A percentile compares a stretch with the other conserved stretches of the same genome.
Conservation (phyloP, 2,113 vertebrate species). For the Cyrtonyx montezumae region DNA sequence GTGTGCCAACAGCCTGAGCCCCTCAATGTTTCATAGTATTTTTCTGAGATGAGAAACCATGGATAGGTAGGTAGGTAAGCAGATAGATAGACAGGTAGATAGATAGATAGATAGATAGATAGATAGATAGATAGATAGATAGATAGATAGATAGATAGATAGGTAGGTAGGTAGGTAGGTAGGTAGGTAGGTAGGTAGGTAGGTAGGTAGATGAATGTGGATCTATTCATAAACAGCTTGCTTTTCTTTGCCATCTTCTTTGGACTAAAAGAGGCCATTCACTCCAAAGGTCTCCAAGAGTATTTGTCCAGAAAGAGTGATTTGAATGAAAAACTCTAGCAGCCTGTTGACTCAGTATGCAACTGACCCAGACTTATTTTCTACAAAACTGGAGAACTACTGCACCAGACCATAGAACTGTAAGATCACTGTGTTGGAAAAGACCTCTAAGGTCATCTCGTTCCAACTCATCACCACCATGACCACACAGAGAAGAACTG, state of each 20-base stretch:
- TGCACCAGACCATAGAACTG: background rate
- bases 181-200: too few relatives aligned
- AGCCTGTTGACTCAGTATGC: background rate
- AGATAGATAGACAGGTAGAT: too few relatives aligned
- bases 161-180: too few relatives aligned
- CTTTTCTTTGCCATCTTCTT: background rate
- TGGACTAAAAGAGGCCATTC: background rate
- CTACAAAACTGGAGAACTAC: accelerated
- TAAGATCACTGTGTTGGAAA: background rate
- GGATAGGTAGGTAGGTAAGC: too few relatives aligned
- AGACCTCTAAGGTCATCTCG: background rate
- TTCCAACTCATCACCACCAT: background rate
- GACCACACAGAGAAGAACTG: background rate
- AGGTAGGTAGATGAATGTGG: background rate
- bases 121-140: too few relatives aligned
- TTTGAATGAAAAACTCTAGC: background rate
- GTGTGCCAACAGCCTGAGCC: background rate
- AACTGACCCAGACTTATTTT: background rate
- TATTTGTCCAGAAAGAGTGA: background rate
- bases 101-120: too few relatives aligned
- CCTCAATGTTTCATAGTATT: background rate
- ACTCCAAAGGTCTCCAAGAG: background rate
- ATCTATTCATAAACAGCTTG: background rate
- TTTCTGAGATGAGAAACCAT: background rate
- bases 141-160: too few relatives aligned